Conservation (phyloP, 2,888 invertebrate species). For the Helicoverpa assulta region DNA sequence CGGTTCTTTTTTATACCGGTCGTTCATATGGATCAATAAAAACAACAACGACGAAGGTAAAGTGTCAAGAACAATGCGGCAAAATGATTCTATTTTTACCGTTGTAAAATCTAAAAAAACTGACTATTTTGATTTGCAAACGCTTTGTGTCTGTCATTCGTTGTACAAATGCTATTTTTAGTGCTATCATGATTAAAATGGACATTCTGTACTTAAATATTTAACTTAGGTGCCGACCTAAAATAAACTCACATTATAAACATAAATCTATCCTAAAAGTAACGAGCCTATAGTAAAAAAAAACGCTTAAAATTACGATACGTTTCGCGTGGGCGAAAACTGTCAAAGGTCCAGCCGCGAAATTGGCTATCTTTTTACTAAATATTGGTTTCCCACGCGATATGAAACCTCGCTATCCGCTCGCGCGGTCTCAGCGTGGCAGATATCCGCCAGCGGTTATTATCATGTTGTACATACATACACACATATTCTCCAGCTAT, state of each 20-base stretch:
- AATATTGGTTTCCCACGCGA: conserved; percentile 26
- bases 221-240: too few relatives aligned
- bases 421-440: not conserved
- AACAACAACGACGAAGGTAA: conserved; percentile 27
- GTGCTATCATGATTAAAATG: too few relatives aligned
- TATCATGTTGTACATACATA: conserved; percentile 20
- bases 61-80: conserved; percentile 33
- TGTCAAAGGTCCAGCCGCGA: not conserved
- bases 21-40: conserved; percentile 38
- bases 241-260: too few relatives aligned
- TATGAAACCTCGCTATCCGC: conserved; percentile 18
- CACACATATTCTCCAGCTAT: conserved; percentile 15
- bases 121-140: not conserved
- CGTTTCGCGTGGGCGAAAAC: not conserved
- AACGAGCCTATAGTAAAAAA: not conserved
- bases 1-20: conserved; percentile 9
- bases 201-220: too few relatives aligned
- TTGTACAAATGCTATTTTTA: too few relatives aligned
- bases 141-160: too few relatives aligned
- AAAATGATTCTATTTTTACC: conserved; percentile 7
- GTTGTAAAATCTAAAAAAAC: not conserved
- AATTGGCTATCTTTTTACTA: conserved; percentile 27
- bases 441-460: conserved; percentile 17
- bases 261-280: too few relatives aligned
- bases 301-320: not conserved